Conservation (phyloP, 37 sponge, comb jelly and placozoan genomes). For the Crambe crambe region DNA sequence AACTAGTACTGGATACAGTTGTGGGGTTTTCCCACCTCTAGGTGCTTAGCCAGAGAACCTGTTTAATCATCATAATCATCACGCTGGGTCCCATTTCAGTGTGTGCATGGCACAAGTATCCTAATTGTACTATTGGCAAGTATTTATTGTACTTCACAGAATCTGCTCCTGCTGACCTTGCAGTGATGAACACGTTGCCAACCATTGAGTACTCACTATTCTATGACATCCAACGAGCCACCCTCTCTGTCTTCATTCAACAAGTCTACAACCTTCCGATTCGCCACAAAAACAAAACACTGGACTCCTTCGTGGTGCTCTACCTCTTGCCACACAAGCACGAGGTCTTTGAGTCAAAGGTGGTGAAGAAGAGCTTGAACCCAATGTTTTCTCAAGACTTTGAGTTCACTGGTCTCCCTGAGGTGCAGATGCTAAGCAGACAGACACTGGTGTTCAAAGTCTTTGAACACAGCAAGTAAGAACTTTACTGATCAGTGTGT, state of each 20-base stretch:
- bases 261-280: slow-evolving; percentile 27
- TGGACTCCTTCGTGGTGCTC: slow-evolving; percentile 38
- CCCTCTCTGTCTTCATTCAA: slow-evolving; percentile 47
- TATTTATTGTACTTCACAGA: no score
- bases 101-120: no score
- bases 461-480: slow-evolving; percentile 11
- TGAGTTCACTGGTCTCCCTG: slow-evolving; percentile 47
- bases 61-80: no score
- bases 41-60: no score
- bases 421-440: slow-evolving; percentile 4
- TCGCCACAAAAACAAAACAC: not conserved
- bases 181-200: slow-evolving; percentile 9
- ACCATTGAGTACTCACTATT: slow-evolving; percentile 62
- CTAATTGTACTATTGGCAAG: no score
- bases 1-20: no score
- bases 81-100: no score
- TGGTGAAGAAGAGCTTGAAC: slow-evolving; percentile 19
- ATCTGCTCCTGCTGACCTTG: not conserved
- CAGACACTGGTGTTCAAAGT: slow-evolving; percentile 40
- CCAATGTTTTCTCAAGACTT: slow-evolving; percentile 67
- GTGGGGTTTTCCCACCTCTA: no score
- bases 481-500: not conserved
- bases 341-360: slow-evolving; percentile 44
- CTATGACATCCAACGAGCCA: slow-evolving; percentile 57
- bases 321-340: slow-evolving; percentile 57